A percentile compares a stretch with the other conserved stretches of the same genome.
Evolutionary conservation across 2,888 invertebrate species (phyloP).

Genomic region (Calliopum simillimum): DNA sequence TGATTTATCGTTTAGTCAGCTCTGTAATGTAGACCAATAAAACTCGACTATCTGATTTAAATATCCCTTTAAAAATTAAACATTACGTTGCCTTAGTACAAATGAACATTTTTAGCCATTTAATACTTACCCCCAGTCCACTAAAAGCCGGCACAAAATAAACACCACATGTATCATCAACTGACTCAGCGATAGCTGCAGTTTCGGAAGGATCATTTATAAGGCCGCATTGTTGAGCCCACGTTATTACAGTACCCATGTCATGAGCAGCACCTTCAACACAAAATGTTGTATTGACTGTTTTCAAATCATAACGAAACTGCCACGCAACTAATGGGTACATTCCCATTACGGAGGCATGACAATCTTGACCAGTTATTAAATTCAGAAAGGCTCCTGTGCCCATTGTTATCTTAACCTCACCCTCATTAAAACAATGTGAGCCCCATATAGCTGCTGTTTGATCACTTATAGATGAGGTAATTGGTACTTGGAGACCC

Average conservation of each 20-base stretch:
- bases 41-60: too few relatives aligned
- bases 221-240: slow-evolving; percentile 81
- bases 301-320: slow-evolving; percentile 40
- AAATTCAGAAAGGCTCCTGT: slow-evolving; percentile 92
- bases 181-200: slow-evolving; percentile 75
- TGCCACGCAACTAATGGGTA: slow-evolving; percentile 94
- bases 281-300: slow-evolving; percentile 73
- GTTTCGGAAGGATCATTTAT: slow-evolving; percentile 76
- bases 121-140: slow-evolving; percentile 79
- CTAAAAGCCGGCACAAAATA: slow-evolving; percentile 92
- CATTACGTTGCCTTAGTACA: background rate
- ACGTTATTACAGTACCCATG: slow-evolving; percentile 87
- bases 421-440: slow-evolving; percentile 81
- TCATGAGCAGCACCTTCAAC: slow-evolving; percentile 91
- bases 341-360: slow-evolving; percentile 85
- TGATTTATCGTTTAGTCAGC: too few relatives aligned
- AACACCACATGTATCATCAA: slow-evolving; percentile 79
- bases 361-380: slow-evolving; percentile 80
- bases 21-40: too few relatives aligned
- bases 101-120: background rate
- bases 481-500: slow-evolving; percentile 75
- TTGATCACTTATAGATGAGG: slow-evolving; percentile 72
- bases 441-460: slow-evolving; percentile 91
- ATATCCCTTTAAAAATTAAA: too few relatives aligned
- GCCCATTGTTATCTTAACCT: slow-evolving; percentile 89